These are phyloP conservation scores for Venturia canescens DNA, from an alignment of 1,140 invertebrate genomes.

Conservation along the genomic window DNA sequence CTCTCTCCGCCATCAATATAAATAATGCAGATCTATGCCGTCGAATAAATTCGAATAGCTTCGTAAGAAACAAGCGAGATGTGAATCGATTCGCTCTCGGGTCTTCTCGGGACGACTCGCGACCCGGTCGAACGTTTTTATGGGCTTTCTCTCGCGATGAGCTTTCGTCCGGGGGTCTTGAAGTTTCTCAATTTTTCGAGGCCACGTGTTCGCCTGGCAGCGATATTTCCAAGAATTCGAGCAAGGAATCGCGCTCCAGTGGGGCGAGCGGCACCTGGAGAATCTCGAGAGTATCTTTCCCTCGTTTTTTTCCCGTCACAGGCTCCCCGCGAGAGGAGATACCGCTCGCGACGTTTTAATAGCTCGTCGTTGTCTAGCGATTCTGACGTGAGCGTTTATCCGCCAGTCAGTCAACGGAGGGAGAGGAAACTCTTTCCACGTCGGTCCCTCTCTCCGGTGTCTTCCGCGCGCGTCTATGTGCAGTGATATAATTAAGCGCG, in stretches of 20 bases:
- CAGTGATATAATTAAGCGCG: neutral
- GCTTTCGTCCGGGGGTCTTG: too few relatives aligned
- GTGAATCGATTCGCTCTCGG: too few relatives aligned
- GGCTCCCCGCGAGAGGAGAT: neutral
- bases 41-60: neutral
- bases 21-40: neutral
- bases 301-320: neutral
- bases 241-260: too few relatives aligned
- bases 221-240: neutral
- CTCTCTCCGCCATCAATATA: neutral
- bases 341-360: conserved; percentile 19
- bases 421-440: neutral
- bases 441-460: neutral
- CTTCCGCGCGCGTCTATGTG: neutral
- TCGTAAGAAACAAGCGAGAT: too few relatives aligned
- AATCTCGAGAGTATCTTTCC: neutral
- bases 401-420: neutral
- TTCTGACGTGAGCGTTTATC: conserved; percentile 6
- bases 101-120: too few relatives aligned
- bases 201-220: too few relatives aligned
- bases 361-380: conserved; percentile 1
- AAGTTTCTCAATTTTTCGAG: too few relatives aligned
- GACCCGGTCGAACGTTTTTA: too few relatives aligned
- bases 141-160: too few relatives aligned
- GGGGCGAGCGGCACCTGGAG: neutral